Conservation (phyloP, 2,797 vertebrate genomes). For the Tenualosa ilisha region DNA sequence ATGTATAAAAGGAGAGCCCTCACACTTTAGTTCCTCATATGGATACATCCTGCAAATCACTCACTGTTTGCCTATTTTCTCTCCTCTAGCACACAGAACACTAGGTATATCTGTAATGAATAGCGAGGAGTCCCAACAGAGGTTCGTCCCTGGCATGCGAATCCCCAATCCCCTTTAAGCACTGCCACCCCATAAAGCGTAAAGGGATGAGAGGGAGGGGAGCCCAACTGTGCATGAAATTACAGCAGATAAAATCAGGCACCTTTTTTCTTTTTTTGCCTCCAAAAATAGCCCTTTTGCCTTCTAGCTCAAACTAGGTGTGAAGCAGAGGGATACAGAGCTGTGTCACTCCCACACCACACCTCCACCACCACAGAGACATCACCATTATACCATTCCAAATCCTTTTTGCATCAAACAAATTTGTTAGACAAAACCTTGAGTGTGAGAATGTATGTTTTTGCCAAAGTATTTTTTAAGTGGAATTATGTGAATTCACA, state of each 20-base stretch:
- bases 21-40: background rate
- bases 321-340: background rate
- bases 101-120: constrained; percentile 17
- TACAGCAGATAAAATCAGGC: constrained; percentile 44
- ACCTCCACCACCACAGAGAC: background rate
- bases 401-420: background rate
- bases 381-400: background rate
- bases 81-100: background rate
- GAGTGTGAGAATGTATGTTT: background rate
- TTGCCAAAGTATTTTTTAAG: background rate
- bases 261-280: constrained; percentile 32
- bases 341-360: background rate
- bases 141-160: constrained; percentile 42
- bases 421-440: background rate
- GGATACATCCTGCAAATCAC: constrained; percentile 10
- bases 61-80: constrained; percentile 7
- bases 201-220: constrained; percentile 44
- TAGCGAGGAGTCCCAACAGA: constrained; percentile 4
- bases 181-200: constrained; percentile 30
- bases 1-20: background rate
- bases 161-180: constrained; percentile 42
- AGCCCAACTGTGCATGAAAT: constrained; percentile 56
- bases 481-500: background rate
- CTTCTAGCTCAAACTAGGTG: constrained; percentile 42
- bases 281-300: constrained; percentile 49